Evolutionary conservation across 2,888 invertebrate species (phyloP), one percentile per base, ranked within the genome.

Genomic region (Anaspis maculata): DNA sequence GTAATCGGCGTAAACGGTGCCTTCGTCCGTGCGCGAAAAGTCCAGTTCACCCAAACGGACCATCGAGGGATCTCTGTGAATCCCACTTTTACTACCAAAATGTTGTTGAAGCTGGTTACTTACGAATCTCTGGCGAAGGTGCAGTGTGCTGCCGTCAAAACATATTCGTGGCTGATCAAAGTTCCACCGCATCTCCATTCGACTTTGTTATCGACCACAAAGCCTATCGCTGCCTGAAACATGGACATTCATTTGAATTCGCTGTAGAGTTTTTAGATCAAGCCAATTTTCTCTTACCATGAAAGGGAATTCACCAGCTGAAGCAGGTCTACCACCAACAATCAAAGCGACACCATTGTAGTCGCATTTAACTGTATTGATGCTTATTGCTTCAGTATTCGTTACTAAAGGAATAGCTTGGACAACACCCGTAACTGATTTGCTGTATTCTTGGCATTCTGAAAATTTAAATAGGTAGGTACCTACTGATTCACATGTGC

Each of bases 111-210:
- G 5, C n/a, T n/a, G n/a, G 9, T 19, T 9, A 19, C 19, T 53
- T 49, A 60, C 59, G 43, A 43, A 34, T 53, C 49, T 33, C 47
- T 50, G 2, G 54, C 42, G 25, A 41, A 50, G 9, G 57, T 51
- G 50, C 77, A 77, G 52, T 77, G 76, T 14, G 74, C 75, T n/a
- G 76, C 76, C 5, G 76, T 74, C 15, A 76, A 51, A 10, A 76
- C 61, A 57, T 65, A 73, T 32, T 62, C 49, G 12, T 70, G 65
- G 42, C 70, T 70, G 16, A 77, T 67, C 12, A 77, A 56, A 2
- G 73, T 69, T 1, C 73, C 77, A 3, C 75, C 76, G 52, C 76
- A 76, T 29, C 52, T 53, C 64, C 66, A 68, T 25, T 51, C 49
- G 11, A 58, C 46, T 16, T 41, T 40, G 25, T 52, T 46, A 3